Percentiles rank a stretch among this genome's conserved stretches.
Evolutionary conservation across 2,113 vertebrate species (phyloP).

Genomic region (Nansenia antarctica): DNA sequence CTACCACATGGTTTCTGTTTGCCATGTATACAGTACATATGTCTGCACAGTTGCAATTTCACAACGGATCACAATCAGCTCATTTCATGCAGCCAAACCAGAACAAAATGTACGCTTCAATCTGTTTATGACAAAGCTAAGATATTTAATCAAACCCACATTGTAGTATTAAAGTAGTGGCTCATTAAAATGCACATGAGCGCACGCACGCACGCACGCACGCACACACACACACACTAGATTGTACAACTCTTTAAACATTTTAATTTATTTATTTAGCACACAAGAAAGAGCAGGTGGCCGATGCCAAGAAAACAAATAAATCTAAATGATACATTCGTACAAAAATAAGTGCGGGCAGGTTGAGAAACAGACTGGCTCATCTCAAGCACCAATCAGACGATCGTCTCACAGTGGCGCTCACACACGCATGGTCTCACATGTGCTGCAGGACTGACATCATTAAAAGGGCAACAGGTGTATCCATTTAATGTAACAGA

Average conservation of each 20-base stretch:
- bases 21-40: neutral
- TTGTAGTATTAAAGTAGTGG: no score
- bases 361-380: constrained; percentile 32
- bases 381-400: constrained; percentile 22
- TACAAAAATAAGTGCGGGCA: constrained; percentile 54
- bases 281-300: no score
- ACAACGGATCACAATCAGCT: neutral
- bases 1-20: neutral
- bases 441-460: constrained; percentile 43
- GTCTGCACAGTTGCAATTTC: neutral
- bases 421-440: constrained; percentile 29
- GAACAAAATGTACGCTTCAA: neutral
- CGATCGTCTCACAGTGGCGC: constrained; percentile 34
- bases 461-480: neutral
- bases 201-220: no score
- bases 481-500: neutral
- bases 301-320: no score
- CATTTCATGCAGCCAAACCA: neutral
- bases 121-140: neutral
- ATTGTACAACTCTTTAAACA: no score
- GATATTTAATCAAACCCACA: no score
- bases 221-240: constrained; percentile 36
- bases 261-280: no score
- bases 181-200: no score
- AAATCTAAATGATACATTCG: constrained; percentile 36